Percentiles rank a stretch among this genome's conserved stretches.
These are phyloP conservation scores for Leuciscus waleckii DNA, from an alignment of 2,797 vertebrate species.

Conservation along the genomic window DNA sequence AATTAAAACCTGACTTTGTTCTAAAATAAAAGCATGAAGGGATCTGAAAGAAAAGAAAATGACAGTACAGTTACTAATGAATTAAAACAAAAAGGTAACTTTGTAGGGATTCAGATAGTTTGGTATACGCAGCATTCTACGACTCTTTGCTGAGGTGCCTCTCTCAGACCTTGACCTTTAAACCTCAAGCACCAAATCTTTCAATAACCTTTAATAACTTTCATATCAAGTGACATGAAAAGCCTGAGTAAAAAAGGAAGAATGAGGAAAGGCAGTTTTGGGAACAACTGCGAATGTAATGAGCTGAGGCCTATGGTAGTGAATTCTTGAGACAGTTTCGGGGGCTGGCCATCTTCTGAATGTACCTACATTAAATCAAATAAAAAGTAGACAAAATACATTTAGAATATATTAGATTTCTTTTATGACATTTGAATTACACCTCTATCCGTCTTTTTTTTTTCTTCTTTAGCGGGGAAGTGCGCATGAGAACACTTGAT, in stretches of 20 bases:
- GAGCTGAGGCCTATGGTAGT: constrained; percentile 45
- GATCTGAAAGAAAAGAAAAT: not conserved
- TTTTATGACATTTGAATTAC: constrained; percentile 33
- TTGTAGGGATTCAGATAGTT: not conserved
- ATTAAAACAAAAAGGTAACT: not conserved
- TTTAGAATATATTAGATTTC: constrained; percentile 54
- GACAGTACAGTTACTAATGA: not conserved
- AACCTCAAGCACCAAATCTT: constrained; percentile 16
- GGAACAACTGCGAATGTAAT: constrained; percentile 7
- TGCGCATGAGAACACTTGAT: constrained; percentile 48
- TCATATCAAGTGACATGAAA: constrained; percentile 56
- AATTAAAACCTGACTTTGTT: constrained; percentile 59
- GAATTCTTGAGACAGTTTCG: constrained; percentile 7
- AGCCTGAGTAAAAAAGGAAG: constrained; percentile 36
- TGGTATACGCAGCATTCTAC: constrained; percentile 5
- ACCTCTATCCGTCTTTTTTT: constrained; percentile 9
- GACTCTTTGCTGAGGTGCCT: not conserved
- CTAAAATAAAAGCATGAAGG: constrained; percentile 37
- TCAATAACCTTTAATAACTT: constrained; percentile 1
- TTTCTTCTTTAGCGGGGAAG: constrained; percentile 21
- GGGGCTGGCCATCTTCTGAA: not conserved
- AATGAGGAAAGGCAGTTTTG: constrained; percentile 35
- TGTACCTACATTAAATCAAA: constrained; percentile 21
- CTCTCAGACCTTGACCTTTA: not conserved
- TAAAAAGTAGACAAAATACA: constrained; percentile 38